These are phyloP conservation scores for Anguilla rostrata DNA, from an alignment of 2,113 vertebrate genomes.

Conservation along the genomic window DNA sequence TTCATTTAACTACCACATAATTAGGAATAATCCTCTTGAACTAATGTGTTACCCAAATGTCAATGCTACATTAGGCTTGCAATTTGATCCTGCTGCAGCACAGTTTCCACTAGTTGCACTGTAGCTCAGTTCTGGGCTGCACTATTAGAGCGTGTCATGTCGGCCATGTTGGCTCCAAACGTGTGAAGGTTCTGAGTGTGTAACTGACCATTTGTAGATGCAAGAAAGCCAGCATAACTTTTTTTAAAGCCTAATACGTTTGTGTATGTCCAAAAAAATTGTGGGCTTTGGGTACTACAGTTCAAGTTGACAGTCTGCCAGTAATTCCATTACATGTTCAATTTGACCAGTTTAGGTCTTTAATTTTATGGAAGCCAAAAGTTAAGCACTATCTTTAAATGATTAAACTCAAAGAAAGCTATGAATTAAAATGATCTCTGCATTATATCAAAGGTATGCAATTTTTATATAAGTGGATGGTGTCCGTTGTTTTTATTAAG, in stretches of 20 bases:
- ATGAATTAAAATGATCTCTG: neutral
- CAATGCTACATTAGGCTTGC: neutral
- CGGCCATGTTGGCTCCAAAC: slow-evolving; percentile 33
- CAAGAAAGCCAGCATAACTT: slow-evolving; percentile 28
- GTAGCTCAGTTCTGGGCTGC: neutral
- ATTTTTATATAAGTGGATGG: neutral
- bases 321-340: neutral
- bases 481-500: neutral
- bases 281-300: neutral
- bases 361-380: neutral
- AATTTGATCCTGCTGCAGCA: neutral
- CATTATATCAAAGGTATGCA: neutral
- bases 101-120: neutral
- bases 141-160: neutral
- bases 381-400: neutral
- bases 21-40: too few relatives aligned
- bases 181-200: slow-evolving; percentile 33
- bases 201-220: slow-evolving; percentile 47
- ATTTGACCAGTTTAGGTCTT: neutral
- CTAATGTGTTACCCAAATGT: too few relatives aligned
- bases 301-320: neutral
- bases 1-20: too few relatives aligned
- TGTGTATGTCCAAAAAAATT: slow-evolving; percentile 34
- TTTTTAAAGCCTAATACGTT: slow-evolving; percentile 36
- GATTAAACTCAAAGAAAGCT: neutral